Percentiles rank a stretch among this genome's conserved stretches.
Conservation (phyloP, 1,140 invertebrate species). For the Diuraphis noxia region DNA sequence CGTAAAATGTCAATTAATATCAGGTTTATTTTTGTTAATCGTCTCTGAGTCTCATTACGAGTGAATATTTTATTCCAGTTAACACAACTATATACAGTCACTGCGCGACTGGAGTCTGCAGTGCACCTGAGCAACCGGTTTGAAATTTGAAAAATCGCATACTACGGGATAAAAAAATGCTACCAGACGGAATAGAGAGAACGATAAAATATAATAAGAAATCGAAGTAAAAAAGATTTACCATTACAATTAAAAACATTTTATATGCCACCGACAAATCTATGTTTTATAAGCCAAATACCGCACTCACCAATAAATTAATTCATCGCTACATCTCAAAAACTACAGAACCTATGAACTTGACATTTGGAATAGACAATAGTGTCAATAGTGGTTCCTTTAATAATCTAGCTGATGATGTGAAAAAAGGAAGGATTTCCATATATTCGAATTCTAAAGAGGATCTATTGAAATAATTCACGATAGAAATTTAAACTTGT, state of each 20-base stretch:
- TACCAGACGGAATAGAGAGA: slow-evolving; percentile 5
- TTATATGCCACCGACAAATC: background rate
- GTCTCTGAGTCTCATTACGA: background rate
- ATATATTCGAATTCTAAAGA: too few species aligned
- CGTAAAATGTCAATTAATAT: background rate
- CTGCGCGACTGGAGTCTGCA: background rate
- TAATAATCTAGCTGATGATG: too few species aligned
- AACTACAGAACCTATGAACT: too few species aligned
- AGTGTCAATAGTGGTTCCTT: too few species aligned
- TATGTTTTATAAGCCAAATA: too few species aligned
- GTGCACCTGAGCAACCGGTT: slow-evolving; percentile 12
- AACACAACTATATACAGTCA: background rate
- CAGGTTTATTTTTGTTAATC: background rate
- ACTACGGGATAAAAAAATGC: background rate
- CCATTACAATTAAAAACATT: background rate
- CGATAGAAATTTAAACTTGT: too few species aligned
- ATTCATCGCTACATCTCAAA: too few species aligned
- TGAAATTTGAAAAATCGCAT: slow-evolving; percentile 35
- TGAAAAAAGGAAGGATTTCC: too few species aligned
- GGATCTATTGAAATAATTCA: too few species aligned
- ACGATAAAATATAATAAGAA: slow-evolving; percentile 20
- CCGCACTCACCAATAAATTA: too few species aligned
- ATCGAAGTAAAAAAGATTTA: background rate
- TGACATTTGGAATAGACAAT: too few species aligned
- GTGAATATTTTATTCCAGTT: background rate